Evolutionary conservation across 2,797 vertebrate genomes (phyloP).

Genomic region (Sebastes kiyomatsui): DNA sequence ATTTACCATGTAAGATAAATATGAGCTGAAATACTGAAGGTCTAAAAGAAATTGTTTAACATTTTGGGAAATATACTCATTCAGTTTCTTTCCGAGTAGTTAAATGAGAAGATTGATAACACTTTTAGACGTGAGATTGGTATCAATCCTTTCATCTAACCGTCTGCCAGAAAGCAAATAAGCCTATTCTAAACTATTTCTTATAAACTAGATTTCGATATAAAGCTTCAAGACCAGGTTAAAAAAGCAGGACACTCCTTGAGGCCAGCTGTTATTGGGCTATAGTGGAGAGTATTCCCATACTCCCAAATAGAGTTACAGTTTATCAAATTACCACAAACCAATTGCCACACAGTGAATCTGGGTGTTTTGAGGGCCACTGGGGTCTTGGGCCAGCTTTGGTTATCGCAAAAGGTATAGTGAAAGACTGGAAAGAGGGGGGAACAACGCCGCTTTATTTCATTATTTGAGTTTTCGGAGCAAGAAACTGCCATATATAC

Average conservation of each 20-base stretch:
- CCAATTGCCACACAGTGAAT: constrained; percentile 26
- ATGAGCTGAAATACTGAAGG: not conserved
- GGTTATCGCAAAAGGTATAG: constrained; percentile 7
- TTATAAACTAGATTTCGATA: constrained; percentile 2
- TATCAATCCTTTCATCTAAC: not conserved
- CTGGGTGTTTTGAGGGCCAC: not conserved
- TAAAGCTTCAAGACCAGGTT: not conserved
- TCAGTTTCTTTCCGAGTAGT: not conserved
- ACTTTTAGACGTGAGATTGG: not conserved
- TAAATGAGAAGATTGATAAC: not conserved
- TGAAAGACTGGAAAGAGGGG: not conserved
- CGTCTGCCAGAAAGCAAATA: not conserved
- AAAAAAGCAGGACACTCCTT: not conserved
- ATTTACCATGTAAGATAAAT: not conserved
- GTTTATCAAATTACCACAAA: constrained; percentile 42
- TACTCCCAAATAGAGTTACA: constrained; percentile 29
- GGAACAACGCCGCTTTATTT: not conserved
- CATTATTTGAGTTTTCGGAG: constrained; percentile 13
- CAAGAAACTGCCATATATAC: not conserved
- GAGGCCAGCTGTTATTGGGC: constrained; percentile 11
- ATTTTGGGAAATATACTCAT: not conserved
- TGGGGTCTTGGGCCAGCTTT: not conserved
- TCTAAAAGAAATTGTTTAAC: not conserved
- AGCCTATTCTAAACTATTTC: not conserved
- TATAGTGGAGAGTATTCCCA: constrained; percentile 7